Evolutionary conservation across 2,113 vertebrate species (phyloP), one percentile per base, ranked within the genome.

Genomic region (Chaenocephalus aceratus): DNA sequence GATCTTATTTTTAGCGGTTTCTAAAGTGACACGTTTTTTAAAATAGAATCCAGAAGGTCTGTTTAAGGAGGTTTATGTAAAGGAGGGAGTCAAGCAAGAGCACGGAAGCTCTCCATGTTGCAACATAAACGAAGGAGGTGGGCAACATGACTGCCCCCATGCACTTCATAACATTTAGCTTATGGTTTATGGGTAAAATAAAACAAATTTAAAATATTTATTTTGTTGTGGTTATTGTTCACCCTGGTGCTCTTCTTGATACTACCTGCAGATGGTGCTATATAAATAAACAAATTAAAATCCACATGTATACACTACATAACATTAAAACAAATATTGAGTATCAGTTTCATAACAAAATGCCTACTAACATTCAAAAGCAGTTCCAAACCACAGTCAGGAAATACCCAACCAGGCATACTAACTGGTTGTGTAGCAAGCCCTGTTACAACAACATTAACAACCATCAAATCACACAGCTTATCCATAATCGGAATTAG

Each of bases 181-280:
- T 30, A 30, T 23, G 8, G 48, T 58, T n/a, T 44, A 44, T 26
- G 53, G 46, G 6, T 58, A 23, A 57, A 52, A 16, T 41, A 41
- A 1, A 41, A 36, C 36, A 36, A 5, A 36, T 36, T 36, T 36
- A 5, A 59, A 77, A 10, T 26, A n/a, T 16, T 46, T 21, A n/a
- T 21, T 23, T 12, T 36, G 36, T 46, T 12, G 36, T 10, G 7
- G 21, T 53, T 62, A 2, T 26, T 15, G 45, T 60, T 12, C 13
- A 34, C 15, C 5, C 6, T 0, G 2, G 1, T 59, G 60, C 67
- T n/a, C 2, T 45, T 76, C 61, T 62, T 58, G 7, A 51, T 34
- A 34, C 23, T n/a, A 44, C 56, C 71, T 75, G 75, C 57, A 79
- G 75, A 79, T 86, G 75, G 70, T 30, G 75, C 51, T 61, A 75